Conservation (phyloP, 2,888 invertebrate genomes). For the Mythimna pallens region DNA sequence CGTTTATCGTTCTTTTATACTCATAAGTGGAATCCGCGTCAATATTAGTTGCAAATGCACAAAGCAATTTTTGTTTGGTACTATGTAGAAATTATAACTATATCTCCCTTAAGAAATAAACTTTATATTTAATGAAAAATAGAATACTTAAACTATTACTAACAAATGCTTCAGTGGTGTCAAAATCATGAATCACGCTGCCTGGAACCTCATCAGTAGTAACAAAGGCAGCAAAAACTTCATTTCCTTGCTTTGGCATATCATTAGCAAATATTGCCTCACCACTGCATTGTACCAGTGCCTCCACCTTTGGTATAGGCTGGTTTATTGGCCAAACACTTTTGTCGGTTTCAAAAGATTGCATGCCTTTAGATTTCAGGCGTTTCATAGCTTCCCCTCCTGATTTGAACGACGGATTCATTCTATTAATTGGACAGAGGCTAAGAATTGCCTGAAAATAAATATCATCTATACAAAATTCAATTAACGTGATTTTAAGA, state of each 20-base stretch:
- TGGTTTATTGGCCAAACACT: constrained; percentile 92
- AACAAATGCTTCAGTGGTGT: constrained; percentile 91
- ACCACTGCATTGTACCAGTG: constrained; percentile 91
- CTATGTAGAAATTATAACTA: too few species aligned
- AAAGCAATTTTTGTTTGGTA: neutral
- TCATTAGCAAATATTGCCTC: constrained; percentile 93
- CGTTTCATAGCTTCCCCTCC: constrained; percentile 65
- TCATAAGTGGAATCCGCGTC: neutral
- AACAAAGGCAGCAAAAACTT: constrained; percentile 93
- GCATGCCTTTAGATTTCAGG: constrained; percentile 88
- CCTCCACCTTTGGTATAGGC: constrained; percentile 92
- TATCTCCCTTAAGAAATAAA: too few species aligned
- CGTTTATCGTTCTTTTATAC: neutral
- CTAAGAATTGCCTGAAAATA: constrained; percentile 68
- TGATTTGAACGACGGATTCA: constrained; percentile 63
- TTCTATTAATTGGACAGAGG: constrained; percentile 66
- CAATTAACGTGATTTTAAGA: neutral
- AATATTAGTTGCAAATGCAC: neutral
- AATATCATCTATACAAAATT: neutral
- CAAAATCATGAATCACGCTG: constrained; percentile 88
- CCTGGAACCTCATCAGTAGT: constrained; percentile 88
- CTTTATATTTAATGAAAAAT: neutral
- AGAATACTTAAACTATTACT: neutral
- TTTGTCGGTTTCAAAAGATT: constrained; percentile 91
- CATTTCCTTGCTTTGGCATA: constrained; percentile 88